Evolutionary conservation across 2,888 invertebrate species (phyloP), one percentile per base, ranked within the genome.

Genomic region (Mythimna pallens): DNA sequence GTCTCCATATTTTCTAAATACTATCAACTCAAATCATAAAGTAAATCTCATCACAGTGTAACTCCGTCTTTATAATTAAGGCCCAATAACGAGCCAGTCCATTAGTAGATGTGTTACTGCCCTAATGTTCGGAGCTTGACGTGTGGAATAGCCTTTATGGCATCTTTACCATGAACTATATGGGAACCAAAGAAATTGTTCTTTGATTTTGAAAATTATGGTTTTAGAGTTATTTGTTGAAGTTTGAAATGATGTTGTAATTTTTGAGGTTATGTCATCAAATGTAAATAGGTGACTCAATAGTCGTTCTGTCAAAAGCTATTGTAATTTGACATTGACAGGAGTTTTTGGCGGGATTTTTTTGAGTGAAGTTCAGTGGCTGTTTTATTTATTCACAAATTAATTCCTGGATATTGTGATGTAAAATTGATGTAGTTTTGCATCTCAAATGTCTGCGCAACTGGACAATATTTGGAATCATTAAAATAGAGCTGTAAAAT

Each of bases 1-100:
- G 20, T 50, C 50, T 20, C 20, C 17, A 50, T 20, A 50, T 20
- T 50, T 50, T 17, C 6, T 50, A 20, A 50, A 20, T 20, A 50
- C 50, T 20, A 50, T 20, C 7, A 50, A 50, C 50, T 20, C 17
- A 50, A 20, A 50, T 17, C 20, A 50, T 50, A 20, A 50, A 50
- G 50, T 50, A 50, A 20, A 50, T 34, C 59, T 59, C 59, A 59
- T 59, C 59, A 65, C 64, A 69, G 82, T 89, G 90, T 89, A 88
- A 86, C 87, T 85, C 87, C 85, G 87, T 86, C 86, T 89, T 92
- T 90, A 91, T 93, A 93, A 93, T 94, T 92, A 92, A 90, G 88
- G 87, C 81, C 72, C 85, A 59, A 86, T 93, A 93, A 93, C 90
- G 92, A 93, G 92, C 82, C 74, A 85, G 82, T 83, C 89, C 89